Evolutionary conservation across 2,113 vertebrate genomes (phyloP), one percentile per base, ranked within the genome.

Genomic region (Laterallus jamaicensis): DNA sequence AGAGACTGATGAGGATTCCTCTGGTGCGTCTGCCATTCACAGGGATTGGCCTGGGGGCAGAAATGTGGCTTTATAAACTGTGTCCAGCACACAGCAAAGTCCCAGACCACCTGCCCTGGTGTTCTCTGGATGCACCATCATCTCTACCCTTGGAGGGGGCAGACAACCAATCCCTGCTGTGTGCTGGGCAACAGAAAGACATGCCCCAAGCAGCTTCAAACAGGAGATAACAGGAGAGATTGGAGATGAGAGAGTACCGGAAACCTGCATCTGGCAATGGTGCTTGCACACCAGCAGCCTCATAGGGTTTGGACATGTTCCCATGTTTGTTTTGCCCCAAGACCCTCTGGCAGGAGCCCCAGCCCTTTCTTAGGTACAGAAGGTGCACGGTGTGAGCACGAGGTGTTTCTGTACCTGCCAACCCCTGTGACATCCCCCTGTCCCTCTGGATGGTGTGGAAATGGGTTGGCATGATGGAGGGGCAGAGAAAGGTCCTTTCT

Each of bases 221-320:
- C 1, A 12, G 58, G 56, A 92, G 32, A 20, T 29, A 49, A 54
- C 0, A 9, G n/a, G 35, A 22, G 39, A 70, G 50, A 35, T 0
- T 13, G 40, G 49, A 39, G 28, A 59, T 42, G 32, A 32, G 12
- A 0, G 20, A 59, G 54, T 7, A 4, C 32, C 26, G 49, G 58
- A 26, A 12, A 2, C 8, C 56, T 68, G 26, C 60, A 29, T 2
- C 5, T 17, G 68, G 32, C 56, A 29, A 8, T 19, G 56, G 6
- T 21, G 25, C 20, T 35, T 47, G 60, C 11, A n/a, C 56, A 8
- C 11, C 59, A 37, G 29, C 0, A 6, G 8, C 12, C 49, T 28
- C 88, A 35, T 37, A 7, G 80, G 7, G 3, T 50, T 50, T 78
- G 89, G 73, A 32, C 15, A 29, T 16, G 24, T 22, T 64, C n/a